Base-by-base conservation (phyloP, 2,113 vertebrate genomes). In the Oreotragus oreotragus region DNA sequence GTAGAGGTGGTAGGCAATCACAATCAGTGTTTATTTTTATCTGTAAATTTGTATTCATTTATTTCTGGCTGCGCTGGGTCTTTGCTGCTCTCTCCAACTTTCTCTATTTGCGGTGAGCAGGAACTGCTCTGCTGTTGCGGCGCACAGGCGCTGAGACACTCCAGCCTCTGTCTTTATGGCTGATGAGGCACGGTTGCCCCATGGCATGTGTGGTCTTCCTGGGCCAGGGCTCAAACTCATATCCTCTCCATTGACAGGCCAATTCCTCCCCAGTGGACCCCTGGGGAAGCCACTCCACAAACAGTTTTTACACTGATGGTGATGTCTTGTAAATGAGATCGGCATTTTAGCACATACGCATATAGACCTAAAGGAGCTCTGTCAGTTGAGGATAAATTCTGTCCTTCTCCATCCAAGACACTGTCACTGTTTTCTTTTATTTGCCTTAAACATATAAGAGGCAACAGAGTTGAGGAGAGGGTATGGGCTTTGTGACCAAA, bases 1-100 rank as follows among this genome's bases (percentile, higher is more conserved):
- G 57, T 2, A 94, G 81, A 85, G 39, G 47, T 81, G 33, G n/a
- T 8, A 92, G 76, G 95, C 96, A 96, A 84, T 96, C 19, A 85
- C 23, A 84, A 80, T 93, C 64, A 13, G 12, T 43, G 36, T 43
- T 76, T 25, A 25, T 76, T 76, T 76, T 76, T 27, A 76, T 76
- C 25, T 76, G 13, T 27, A 43, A 27, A 43, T 76, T 76, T 39
- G 36, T 23, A 11, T 43, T 43, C 39, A 4, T 76, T 27, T 43
- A 27, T 43, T 43, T 43, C 14, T 7, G 39, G 39, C 39, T 3
- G 12, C 1, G 0, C 39, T 15, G 70, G 23, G 39, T 15, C 39
- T 76, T 76, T 3, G 23, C 39, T 27, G 70, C 39, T 27, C 36
- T 14, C 70, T 27, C 21, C 0, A 3, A 21, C 11, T 76, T 43